Evolutionary conservation across 2,113 vertebrate species (phyloP), one percentile per base, ranked within the genome.

Genomic region (Pteruthius melanotis): DNA sequence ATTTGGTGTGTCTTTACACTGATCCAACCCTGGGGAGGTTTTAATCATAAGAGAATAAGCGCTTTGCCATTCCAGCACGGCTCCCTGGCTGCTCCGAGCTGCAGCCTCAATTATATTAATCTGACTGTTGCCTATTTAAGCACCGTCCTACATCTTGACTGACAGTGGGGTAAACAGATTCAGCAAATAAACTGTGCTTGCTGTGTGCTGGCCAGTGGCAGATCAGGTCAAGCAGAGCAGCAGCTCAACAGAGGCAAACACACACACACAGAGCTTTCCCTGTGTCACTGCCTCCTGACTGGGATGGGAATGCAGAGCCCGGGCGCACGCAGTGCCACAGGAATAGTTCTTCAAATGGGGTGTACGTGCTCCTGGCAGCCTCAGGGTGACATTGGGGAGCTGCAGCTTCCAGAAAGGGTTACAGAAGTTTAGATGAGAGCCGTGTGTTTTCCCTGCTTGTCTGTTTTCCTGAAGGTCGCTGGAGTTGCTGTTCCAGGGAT

Each of bases 71-170:
- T 80, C 74, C n/a, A 14, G 61, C 83, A 20, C 35, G 42, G 27
- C 89, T 92, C 79, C 66, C 83, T 54, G 44, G 74, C 87, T 69
- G 2, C 90, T 86, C 69, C 6, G 33, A 65, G 50, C 90, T 52
- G 49, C 84, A 66, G 68, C 95, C 84, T 78, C 95, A 68, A 20
- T 94, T 90, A 9, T 65, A 66, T 94, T 94, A 85, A 91, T 83
- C 90, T 89, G 80, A 33, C 88, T 80, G 71, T 24, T 84, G 91
- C 83, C 94, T 90, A 14, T 95, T 97, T 91, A 93, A 70, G 91
- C 72, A 53, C 44, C 8, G 0, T 59, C 57, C 81, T 83, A 10
- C 80, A 59, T 93, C 88, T 70, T 92, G 87, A 90, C 17, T 88
- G 85, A 17, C 82, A 78, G 84, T 5, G 75, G 44, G 74, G 82